Base-by-base conservation (phyloP, 2,113 vertebrate species). In the Pituophis catenifer region DNA sequence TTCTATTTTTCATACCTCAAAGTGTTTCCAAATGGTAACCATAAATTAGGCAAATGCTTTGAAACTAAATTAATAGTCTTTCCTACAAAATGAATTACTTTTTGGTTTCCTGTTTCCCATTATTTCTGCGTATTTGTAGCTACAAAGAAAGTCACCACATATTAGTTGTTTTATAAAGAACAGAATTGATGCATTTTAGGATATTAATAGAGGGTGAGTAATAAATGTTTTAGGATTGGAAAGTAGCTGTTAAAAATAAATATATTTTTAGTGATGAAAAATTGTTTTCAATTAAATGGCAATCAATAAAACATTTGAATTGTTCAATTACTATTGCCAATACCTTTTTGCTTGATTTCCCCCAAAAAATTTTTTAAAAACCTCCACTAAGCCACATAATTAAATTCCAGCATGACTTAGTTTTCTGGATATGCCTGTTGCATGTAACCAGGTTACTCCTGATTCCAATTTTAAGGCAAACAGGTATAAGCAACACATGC, bases 301-400 rank as follows among this genome's bases (percentile, higher is more conserved):
- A 24, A 53, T 93, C 86, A 55, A 38, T 81, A 59, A 6, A 17
- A 75, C 90, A 92, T 50, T 93, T 86, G 29, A 52, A 17, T 5
- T 91, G 59, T 88, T 95, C 89, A 33, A n/a, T 96, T 95, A 23
- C 48, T 94, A 0, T 12, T 9, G 62, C 94, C 92, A 89, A 94
- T 94, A 95, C 95, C 89, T 94, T 97, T 95, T 93, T 94, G 92
- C 92, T 96, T 95, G 62, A 89, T n/a, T 21, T 1, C 9, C 59
- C 3, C 3, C 44, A 48, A 26, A 13, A 70, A n/a, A 62, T 94
- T 95, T 57, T 57, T 55, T 81, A 15, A 13, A 90, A 95, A 81
- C 7, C 1, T 5, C 33, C n/a, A 29, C 85, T 96, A 90, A 95
- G 50, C 92, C 93, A 94, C 81, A 87, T 94, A 94, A 92, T 93